Base-by-base conservation (phyloP, 2,113 vertebrate genomes). In the Callopanchax toddi region DNA sequence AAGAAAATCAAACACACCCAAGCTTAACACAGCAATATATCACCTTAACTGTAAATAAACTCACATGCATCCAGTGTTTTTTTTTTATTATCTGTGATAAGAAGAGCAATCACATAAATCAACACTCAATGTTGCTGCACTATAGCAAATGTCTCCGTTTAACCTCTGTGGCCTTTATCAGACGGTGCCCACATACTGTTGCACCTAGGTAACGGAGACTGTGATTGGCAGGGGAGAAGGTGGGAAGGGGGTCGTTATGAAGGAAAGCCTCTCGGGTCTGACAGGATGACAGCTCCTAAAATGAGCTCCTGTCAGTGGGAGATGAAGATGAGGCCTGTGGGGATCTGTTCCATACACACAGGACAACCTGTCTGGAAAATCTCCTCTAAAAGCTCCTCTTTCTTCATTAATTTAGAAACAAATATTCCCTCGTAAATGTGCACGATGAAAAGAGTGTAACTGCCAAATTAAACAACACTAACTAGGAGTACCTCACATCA, bases 261-360 rank as follows among this genome's bases (percentile, higher is more conserved):
- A 68, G 76, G 66, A 79, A 81, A 84, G 81, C 65, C 81, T 81
- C 67, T 81, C 80, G 78, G 79, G 78, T 85, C 79, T 88, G 86
- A 87, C 84, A 88, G 78, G 34, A 78, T 87, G 86, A 86, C 84
- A 83, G 85, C 64, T 81, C 59, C 62, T 81, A 76, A 87, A 89
- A 89, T 89, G 89, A 87, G 86, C 79, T 83, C 62, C 85, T 89
- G 84, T 87, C 85, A 77, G 71, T 29, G 50, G 42, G 61, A 80
- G 80, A 86, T 84, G 78, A 82, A 76, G 67, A 74, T 62, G 62
- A 60, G 43, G 66, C 70, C 65, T 40, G 67, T 58, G 60, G 79
- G 82, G 46, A 72, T 76, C 61, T 42, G 51, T 77, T 62, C 53
- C 40, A 71, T 60, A 69, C 53, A 58, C 43, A 61, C 45, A 67